These are phyloP conservation scores for Turritopsis rubra DNA, from an alignment of 30 jellyfish, hydroid and myxozoan species.

Conservation along the genomic window DNA sequence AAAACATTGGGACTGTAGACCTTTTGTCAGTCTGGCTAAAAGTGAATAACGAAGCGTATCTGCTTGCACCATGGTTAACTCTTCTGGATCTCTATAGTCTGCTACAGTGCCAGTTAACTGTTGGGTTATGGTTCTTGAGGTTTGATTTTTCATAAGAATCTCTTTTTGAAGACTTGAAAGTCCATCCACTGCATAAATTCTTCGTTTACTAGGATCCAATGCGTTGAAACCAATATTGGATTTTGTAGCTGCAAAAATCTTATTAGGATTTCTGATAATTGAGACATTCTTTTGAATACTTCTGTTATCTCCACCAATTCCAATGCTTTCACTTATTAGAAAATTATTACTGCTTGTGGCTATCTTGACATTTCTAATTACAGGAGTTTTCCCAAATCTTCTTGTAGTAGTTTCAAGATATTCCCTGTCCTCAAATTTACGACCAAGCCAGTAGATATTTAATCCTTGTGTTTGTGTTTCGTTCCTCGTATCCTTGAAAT, in stretches of 20 bases:
- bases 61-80: background rate
- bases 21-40: conserved; percentile 5
- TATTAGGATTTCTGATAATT: background rate
- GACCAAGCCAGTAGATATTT: background rate
- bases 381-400: background rate
- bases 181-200: background rate
- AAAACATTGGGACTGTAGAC: background rate
- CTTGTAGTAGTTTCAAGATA: background rate
- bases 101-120: background rate
- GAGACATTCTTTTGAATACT: background rate
- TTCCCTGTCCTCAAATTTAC: background rate
- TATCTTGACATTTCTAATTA: background rate
- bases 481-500: background rate
- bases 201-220: background rate
- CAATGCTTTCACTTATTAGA: background rate
- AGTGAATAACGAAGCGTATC: background rate
- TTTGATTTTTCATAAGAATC: background rate
- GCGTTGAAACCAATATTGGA: background rate
- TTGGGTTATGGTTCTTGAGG: background rate
- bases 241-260: background rate
- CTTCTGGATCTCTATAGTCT: conserved; percentile 13
- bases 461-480: background rate
- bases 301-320: background rate
- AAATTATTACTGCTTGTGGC: background rate
- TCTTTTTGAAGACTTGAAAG: background rate